Conservation (phyloP, 2,113 vertebrate species). For the Xerus inauris region DNA sequence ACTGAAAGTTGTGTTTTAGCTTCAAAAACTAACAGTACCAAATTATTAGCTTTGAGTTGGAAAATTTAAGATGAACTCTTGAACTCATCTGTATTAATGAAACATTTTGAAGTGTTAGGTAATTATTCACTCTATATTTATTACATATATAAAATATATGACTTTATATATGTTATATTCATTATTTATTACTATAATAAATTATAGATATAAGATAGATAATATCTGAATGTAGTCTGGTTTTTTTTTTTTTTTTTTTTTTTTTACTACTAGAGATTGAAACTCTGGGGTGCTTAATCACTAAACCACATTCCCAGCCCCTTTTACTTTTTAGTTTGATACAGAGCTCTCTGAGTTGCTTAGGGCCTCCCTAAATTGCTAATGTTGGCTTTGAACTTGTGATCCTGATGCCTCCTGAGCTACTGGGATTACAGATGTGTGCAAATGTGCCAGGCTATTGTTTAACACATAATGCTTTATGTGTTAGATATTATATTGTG, state of each 20-base stretch:
- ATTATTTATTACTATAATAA: neutral
- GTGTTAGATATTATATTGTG: neutral
- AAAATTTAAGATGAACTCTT: slow-evolving; percentile 59
- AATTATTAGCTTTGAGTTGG: slow-evolving; percentile 38
- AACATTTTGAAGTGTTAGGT: neutral
- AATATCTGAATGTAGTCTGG: neutral
- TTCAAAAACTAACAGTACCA: slow-evolving; percentile 30
- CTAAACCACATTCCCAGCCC: too few species aligned
- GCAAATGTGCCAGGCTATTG: neutral
- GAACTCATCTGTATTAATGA: slow-evolving; percentile 5
- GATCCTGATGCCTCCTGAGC: too few species aligned
- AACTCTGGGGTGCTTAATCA: too few species aligned
- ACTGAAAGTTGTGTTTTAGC: neutral
- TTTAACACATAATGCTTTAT: neutral
- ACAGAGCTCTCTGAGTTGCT: too few species aligned
- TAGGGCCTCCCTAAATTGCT: too few species aligned
- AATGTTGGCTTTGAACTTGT: too few species aligned
- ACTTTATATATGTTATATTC: neutral
- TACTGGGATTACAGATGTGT: too few species aligned
- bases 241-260: neutral
- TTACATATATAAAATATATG: neutral
- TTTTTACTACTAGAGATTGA: too few species aligned
- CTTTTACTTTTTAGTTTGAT: too few species aligned
- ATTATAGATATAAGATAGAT: neutral
- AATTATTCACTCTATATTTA: neutral